Conservation (phyloP, 2,113 vertebrate genomes). For the Formicarius rufipectus region DNA sequence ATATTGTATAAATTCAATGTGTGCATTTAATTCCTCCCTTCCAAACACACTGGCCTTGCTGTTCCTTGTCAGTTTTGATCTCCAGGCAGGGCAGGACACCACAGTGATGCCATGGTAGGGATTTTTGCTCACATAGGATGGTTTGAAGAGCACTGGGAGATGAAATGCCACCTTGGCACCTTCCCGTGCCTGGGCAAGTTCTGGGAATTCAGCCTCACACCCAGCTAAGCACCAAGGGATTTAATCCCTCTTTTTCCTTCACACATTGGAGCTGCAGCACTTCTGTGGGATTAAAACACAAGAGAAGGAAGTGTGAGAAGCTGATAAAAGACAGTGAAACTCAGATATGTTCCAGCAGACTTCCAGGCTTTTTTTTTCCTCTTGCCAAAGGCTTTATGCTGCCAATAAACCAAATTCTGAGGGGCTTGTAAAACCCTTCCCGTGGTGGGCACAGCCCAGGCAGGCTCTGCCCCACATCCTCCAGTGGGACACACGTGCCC, state of each 20-base stretch:
- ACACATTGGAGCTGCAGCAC: neutral
- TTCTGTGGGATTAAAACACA: neutral
- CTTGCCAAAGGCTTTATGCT: neutral
- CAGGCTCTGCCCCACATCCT: neutral
- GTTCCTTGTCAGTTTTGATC: neutral
- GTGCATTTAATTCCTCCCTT: neutral
- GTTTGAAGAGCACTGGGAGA: neutral
- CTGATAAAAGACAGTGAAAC: neutral
- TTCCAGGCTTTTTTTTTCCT: neutral
- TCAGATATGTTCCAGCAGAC: neutral
- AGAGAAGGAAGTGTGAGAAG: neutral
- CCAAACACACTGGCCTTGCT: neutral
- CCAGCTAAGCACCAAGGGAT: neutral
- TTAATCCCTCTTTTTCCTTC: neutral
- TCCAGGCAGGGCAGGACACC: neutral
- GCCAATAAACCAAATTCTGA: neutral
- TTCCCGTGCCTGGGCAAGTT: neutral
- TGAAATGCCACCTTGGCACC: neutral
- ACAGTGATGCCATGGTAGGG: fast-evolving
- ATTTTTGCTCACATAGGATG: neutral
- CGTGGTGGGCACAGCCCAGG: neutral
- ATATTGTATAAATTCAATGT: neutral
- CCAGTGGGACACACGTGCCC: neutral
- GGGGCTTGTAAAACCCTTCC: neutral
- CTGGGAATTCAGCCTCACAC: fast-evolving